phyloP scores from a whole-genome alignment of 2,888 invertebrate genomes.

The Tenodera sinensis region DNA sequence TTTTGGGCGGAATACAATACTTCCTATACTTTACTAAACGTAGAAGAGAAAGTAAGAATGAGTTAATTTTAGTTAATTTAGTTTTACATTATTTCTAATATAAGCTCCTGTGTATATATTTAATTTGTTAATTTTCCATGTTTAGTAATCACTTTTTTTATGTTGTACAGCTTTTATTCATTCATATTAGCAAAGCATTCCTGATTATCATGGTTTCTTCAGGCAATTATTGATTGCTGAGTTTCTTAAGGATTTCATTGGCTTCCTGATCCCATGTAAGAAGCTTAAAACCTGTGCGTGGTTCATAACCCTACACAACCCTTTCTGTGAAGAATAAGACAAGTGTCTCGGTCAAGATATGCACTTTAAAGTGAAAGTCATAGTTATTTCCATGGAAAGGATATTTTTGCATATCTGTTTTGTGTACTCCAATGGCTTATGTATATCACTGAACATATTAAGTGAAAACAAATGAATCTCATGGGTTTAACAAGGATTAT shows the following conservation, averaged over 20 bases:
- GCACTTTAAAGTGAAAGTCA: background rate
- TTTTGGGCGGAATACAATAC: too few relatives aligned
- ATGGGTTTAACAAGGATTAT: background rate
- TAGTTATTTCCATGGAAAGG: background rate
- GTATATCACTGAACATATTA: background rate
- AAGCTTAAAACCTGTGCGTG: background rate
- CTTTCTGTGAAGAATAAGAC: background rate
- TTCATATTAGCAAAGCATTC: too few relatives aligned
- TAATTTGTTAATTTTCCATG: too few relatives aligned
- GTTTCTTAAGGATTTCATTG: background rate
- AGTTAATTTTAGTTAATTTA: too few relatives aligned
- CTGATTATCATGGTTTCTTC: too few relatives aligned
- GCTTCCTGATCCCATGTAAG: background rate
- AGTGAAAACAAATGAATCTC: background rate
- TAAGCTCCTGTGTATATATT: too few relatives aligned
- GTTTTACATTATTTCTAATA: too few relatives aligned
- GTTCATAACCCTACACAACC: background rate
- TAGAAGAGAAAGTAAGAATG: too few relatives aligned
- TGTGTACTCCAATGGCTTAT: background rate
- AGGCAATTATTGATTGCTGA: background rate
- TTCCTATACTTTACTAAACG: too few relatives aligned
- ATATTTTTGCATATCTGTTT: background rate
- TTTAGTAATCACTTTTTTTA: too few relatives aligned
- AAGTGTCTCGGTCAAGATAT: background rate
- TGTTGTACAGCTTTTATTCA: too few relatives aligned